Evolutionary conservation across 2,888 invertebrate genomes (phyloP).

Genomic region (Sarcophaga carnaria): DNA sequence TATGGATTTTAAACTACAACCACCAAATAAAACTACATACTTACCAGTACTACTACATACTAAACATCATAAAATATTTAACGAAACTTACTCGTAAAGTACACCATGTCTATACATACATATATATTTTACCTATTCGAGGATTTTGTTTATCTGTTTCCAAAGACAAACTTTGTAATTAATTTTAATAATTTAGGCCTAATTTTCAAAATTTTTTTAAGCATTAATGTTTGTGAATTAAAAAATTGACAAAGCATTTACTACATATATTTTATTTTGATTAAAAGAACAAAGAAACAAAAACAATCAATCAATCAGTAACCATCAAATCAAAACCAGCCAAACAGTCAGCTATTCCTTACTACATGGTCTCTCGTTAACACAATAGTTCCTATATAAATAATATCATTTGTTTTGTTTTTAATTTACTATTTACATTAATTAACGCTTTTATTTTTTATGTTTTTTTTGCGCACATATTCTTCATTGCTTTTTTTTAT

Average conservation of each 20-base stretch:
- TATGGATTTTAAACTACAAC: slow-evolving; percentile 61
- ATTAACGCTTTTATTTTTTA: slow-evolving; percentile 45
- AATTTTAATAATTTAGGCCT: slow-evolving; percentile 48
- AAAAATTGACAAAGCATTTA: slow-evolving; percentile 67
- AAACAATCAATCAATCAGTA: slow-evolving; percentile 41
- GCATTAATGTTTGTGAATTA: slow-evolving; percentile 59
- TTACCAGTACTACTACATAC: slow-evolving; percentile 45
- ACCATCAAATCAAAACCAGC: slow-evolving; percentile 9
- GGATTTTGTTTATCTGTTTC: slow-evolving; percentile 45
- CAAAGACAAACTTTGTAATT: slow-evolving; percentile 31
- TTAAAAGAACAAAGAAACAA: background rate
- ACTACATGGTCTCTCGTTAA: slow-evolving; percentile 21
- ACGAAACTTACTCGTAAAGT: slow-evolving; percentile 33
- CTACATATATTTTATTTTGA: background rate
- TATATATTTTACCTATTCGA: background rate
- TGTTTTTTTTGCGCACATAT: slow-evolving; percentile 58
- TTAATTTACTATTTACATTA: slow-evolving; percentile 19
- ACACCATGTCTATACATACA: slow-evolving; percentile 20
- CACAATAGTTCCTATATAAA: slow-evolving; percentile 60
- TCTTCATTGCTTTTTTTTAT: slow-evolving; percentile 57
- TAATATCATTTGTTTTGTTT: slow-evolving; percentile 28
- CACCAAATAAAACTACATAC: slow-evolving; percentile 42
- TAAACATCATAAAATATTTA: slow-evolving; percentile 54
- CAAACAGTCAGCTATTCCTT: slow-evolving; percentile 42
- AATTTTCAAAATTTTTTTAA: slow-evolving; percentile 63